Base-by-base conservation (phyloP, 2,113 vertebrate species). In the Heliornis fulica region DNA sequence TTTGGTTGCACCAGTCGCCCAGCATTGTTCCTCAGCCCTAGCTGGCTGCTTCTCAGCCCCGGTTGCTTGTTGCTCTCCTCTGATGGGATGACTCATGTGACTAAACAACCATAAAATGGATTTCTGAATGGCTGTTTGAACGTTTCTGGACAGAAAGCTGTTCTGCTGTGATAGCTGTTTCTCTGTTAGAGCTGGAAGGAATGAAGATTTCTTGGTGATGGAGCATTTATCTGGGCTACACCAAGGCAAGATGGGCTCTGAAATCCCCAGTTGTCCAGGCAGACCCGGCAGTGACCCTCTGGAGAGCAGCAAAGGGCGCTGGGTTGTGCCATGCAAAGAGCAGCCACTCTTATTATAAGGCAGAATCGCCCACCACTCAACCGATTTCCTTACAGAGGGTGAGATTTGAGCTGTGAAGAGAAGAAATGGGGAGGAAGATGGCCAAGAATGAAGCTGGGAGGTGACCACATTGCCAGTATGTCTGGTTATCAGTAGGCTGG, bases 61-160 rank as follows among this genome's bases (percentile, higher is more conserved):
- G 16, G 36, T 48, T 60, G 54, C 90, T 94, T 45, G 40, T 89
- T 91, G 80, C 76, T 83, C 45, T 69, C 72, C 54, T 80, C 46
- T 93, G 60, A 68, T 64, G 74, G 65, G 80, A 87, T 93, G 75
- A 64, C 12, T 91, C 70, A 31, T 19, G 53, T 16, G 64, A 34
- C 61, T 50, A 46, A 91, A 95, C 29, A 90, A 70, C 43, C 84
- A 46, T 46, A 70, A 72, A 71, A 74, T 10, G 31, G 11, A 48
- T 93, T 94, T 86, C 68, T 95, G 71, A 95, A 74, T 81, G 94
- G 90, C 85, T 90, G 41, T 41, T 81, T 79, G 83, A 56, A 75
- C 38, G 23, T 74, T 86, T 81, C 71, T 80, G 75, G 53, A 40
- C 34, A 59, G 48, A 77, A 26, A 74, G 59, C 75, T 72, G 4